Percentiles rank a stretch among this genome's conserved stretches.
phyloP scores from a whole-genome alignment of 2,797 vertebrate species.

The Synaphobranchus kaupii region DNA sequence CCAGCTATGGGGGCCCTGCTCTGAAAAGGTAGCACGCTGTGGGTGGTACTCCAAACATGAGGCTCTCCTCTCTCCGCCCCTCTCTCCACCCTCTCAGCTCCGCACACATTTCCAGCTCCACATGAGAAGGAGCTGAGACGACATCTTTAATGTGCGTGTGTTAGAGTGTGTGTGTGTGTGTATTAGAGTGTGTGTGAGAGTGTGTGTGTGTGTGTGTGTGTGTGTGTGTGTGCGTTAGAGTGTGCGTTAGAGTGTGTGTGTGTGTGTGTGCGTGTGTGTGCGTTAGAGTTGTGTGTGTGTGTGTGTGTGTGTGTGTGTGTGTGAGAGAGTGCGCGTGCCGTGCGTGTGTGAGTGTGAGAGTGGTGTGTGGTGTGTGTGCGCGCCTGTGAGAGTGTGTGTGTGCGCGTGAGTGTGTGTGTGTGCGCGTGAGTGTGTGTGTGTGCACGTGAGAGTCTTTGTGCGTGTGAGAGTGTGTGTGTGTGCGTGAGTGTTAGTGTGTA shows the following conservation, averaged over 20 bases:
- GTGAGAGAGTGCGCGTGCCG: too few relatives aligned
- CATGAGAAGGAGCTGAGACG: background rate
- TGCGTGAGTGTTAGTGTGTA: too few relatives aligned
- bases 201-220: background rate
- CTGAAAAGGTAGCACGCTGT: constrained; percentile 30
- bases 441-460: background rate
- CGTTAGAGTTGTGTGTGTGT: background rate
- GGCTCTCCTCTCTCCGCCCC: background rate
- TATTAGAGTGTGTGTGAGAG: too few relatives aligned
- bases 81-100: background rate
- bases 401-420: too few relatives aligned
- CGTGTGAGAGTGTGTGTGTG: background rate
- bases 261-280: background rate
- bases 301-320: too few relatives aligned
- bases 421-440: too few relatives aligned
- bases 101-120: constrained; percentile 12
- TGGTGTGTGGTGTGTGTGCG: too few relatives aligned
- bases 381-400: background rate
- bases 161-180: too few relatives aligned
- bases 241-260: too few relatives aligned
- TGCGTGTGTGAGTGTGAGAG: too few relatives aligned
- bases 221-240: background rate
- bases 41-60: constrained; percentile 30
- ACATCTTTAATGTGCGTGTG: background rate
- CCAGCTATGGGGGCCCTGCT: background rate